phyloP scores from a whole-genome alignment of 2,113 vertebrate genomes.

The Brachyhypopomus occidentalis region DNA sequence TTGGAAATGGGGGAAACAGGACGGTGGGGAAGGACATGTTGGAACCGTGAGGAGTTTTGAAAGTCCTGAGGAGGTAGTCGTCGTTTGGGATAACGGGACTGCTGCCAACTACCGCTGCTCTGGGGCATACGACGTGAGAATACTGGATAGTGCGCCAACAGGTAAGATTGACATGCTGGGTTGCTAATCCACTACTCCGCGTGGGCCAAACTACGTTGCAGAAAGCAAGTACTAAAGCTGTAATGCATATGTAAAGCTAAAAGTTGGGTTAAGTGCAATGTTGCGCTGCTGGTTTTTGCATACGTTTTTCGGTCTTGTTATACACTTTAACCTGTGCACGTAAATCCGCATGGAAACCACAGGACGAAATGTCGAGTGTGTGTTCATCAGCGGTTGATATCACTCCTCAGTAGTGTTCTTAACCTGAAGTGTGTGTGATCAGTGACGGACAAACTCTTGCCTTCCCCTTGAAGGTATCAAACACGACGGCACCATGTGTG shows the following conservation, averaged over 20 bases:
- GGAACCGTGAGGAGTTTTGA: conserved; percentile 98
- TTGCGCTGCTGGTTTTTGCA: too few species aligned
- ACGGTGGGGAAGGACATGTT: conserved; percentile 96
- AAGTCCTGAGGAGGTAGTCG: conserved; percentile 97
- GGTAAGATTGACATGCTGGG: conserved; percentile 71
- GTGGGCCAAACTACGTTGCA: too few species aligned
- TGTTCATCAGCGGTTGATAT: too few species aligned
- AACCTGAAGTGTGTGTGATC: background rate
- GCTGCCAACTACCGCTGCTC: conserved; percentile 98
- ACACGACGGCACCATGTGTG: conserved; percentile 99
- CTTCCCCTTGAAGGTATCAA: conserved; percentile 84
- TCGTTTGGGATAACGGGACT: conserved; percentile 98
- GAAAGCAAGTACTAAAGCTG: too few species aligned
- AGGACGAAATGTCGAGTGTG: too few species aligned
- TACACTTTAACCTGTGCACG: too few species aligned
- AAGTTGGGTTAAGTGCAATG: too few species aligned
- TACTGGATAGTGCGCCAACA: conserved; percentile 96
- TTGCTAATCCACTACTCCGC: too few species aligned
- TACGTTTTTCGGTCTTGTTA: too few species aligned
- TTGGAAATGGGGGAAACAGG: conserved; percentile 99
- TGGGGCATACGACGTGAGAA: conserved; percentile 95
- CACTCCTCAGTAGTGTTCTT: background rate
- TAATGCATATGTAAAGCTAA: too few species aligned
- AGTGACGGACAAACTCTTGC: background rate
- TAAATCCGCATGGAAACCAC: too few species aligned